phyloP scores from a whole-genome alignment of 1,140 invertebrate species.

The Drosophila littoralis region DNA sequence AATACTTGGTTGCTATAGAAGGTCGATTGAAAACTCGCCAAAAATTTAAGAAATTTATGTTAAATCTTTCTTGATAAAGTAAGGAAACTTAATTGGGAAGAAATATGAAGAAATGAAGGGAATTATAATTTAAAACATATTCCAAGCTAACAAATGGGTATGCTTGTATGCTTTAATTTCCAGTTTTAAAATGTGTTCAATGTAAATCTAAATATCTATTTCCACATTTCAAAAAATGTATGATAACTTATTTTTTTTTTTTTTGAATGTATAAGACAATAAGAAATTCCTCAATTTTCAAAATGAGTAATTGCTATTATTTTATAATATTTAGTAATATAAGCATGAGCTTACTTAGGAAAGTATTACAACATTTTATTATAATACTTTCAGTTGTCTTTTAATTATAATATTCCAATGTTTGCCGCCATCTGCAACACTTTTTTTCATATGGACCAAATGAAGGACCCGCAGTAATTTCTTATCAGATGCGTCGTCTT shows the following conservation, averaged over 20 bases:
- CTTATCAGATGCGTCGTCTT: conserved; percentile 65
- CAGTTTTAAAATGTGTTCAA: no score
- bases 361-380: background rate
- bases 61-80: background rate
- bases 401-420: background rate
- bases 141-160: no score
- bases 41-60: background rate
- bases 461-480: conserved; percentile 54
- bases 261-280: no score
- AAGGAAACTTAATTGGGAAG: background rate
- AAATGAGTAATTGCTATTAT: no score
- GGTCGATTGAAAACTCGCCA: background rate
- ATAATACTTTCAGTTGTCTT: background rate
- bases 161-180: no score
- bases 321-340: background rate
- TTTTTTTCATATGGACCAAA: conserved; percentile 3
- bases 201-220: no score
- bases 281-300: no score
- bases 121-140: no score
- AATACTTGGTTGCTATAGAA: background rate
- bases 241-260: no score
- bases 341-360: no score
- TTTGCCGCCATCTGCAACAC: conserved; percentile 17
- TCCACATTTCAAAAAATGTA: no score
- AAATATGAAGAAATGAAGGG: no score